These are phyloP conservation scores for Myripristis murdjan DNA, from an alignment of 2,797 vertebrate genomes.

Conservation along the genomic window DNA sequence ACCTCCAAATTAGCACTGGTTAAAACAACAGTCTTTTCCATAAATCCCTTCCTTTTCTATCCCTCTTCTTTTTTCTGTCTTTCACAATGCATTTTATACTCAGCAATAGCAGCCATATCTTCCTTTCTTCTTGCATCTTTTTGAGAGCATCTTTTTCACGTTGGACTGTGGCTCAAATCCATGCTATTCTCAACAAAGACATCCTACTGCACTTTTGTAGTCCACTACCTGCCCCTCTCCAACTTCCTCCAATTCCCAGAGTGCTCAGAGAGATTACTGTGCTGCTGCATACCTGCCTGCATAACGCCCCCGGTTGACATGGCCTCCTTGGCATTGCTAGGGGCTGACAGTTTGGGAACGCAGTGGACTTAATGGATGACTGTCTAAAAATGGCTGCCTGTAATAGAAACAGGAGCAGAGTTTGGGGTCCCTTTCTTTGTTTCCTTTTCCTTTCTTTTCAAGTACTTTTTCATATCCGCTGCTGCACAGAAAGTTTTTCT, in stretches of 20 bases:
- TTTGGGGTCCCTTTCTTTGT: conserved; percentile 60
- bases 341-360: conserved; percentile 81
- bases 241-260: conserved; percentile 44
- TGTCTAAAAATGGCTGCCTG: conserved; percentile 81
- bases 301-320: conserved; percentile 66
- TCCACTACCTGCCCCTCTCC: conserved; percentile 46
- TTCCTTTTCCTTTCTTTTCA: conserved; percentile 38
- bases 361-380: conserved; percentile 79
- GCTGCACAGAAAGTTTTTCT: conserved; percentile 45
- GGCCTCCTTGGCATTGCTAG: conserved; percentile 73
- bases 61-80: conserved; percentile 53
- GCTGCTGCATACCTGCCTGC: conserved; percentile 52
- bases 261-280: conserved; percentile 38
- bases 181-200: conserved; percentile 54
- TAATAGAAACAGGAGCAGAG: conserved; percentile 62
- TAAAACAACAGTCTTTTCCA: conserved; percentile 4
- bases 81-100: conserved; percentile 46
- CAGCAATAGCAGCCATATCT: conserved; percentile 15
- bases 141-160: conserved; percentile 45
- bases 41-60: conserved; percentile 15
- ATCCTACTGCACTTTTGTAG: conserved; percentile 56
- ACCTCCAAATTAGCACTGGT: conserved; percentile 20
- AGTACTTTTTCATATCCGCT: conserved; percentile 50
- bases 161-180: conserved; percentile 47
- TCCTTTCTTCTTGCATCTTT: conserved; percentile 23